Conservation (phyloP, 2,113 vertebrate genomes). For the human region GRCh38 chr3:123774501-123775000, state of each 20-base stretch:
- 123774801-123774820: neutral
- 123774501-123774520: neutral
- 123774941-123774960: neutral
- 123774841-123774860: neutral
- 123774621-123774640: neutral
- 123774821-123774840: neutral
- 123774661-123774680: neutral
- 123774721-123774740: slow-evolving; percentile 26
- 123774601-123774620: neutral
- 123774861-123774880: neutral
- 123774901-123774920: too few relatives aligned
- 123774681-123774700: neutral
- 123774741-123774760: neutral
- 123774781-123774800: neutral
- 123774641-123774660: neutral
- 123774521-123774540: neutral
- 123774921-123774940: neutral
- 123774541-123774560: neutral
- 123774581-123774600: neutral
- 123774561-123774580: neutral
- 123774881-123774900: neutral
- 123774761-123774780: neutral
- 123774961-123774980: neutral
- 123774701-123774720: neutral
- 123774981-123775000: neutral